A percentile compares a stretch with the other conserved stretches of the same genome.
These are phyloP conservation scores for Pseudanteris insignis DNA, from an alignment of 2,888 invertebrate genomes.

Conservation along the genomic window DNA sequence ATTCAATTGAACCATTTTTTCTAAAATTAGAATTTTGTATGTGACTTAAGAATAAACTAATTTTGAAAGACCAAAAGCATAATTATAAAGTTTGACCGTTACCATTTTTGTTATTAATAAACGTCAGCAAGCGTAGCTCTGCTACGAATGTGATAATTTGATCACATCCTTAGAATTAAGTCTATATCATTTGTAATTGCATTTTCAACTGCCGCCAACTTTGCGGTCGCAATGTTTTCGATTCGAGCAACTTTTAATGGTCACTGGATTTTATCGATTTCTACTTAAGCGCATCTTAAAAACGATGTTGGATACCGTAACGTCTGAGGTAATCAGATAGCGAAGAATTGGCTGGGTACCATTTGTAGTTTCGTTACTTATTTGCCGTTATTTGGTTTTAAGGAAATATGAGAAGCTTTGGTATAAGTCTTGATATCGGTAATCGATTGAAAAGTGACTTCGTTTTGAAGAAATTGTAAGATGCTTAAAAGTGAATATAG, in stretches of 20 bases:
- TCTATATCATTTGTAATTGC: conserved; percentile 20
- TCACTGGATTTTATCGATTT: conserved; percentile 16
- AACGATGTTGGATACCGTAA: conserved; percentile 4
- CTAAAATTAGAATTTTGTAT: no score
- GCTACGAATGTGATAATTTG: conserved; percentile 20
- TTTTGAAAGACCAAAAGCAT: conserved; percentile 1
- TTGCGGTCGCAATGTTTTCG: conserved; percentile 9
- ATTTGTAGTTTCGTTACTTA: conserved; percentile 7
- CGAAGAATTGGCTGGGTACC: neutral
- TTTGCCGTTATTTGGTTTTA: conserved; percentile 2
- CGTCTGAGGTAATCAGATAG: conserved; percentile 2
- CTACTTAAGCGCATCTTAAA: conserved; percentile 7
- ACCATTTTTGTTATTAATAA: conserved; percentile 16
- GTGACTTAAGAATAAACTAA: no score
- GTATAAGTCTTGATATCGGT: neutral
- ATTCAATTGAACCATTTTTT: neutral
- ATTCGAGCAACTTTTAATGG: conserved; percentile 20
- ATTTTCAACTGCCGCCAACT: conserved; percentile 17
- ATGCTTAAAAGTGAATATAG: neutral
- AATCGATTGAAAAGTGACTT: conserved; percentile 9
- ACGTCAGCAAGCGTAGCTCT: conserved; percentile 7
- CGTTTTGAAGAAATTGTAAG: neutral
- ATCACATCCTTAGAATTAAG: conserved; percentile 28
- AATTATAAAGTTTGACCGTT: conserved; percentile 12
- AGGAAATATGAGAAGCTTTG: conserved; percentile 3